Evolutionary conservation across 2,888 invertebrate species (phyloP), one percentile per base, ranked within the genome.

Genomic region (Drosophila anomelani): DNA sequence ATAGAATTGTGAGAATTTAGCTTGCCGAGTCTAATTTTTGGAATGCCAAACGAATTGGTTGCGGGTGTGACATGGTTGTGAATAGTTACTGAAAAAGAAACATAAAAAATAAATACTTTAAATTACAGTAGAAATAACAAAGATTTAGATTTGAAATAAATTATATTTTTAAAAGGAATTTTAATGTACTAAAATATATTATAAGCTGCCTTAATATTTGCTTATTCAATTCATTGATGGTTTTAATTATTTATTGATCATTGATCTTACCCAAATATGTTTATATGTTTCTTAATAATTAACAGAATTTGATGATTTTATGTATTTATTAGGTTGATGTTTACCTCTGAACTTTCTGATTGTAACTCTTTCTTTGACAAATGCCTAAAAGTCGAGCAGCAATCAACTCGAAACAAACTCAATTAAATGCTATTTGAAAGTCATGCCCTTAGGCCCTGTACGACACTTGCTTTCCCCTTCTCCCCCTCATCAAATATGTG

Each of bases 361-460:
- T 44, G 36, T 32, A 61, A 32, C 38, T 51, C 34, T 41, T 62
- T 34, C 49, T 26, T 20, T 43, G 41, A 41, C 34, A 36, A 66
- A 66, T 20, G 51, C 15, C 66, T 12, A 17, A 43, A 36, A n/a
- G 47, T n/a, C 26, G 12, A 39, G 51, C 54, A 54, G 67, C 73
- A 69, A 68, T 44, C 38, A 67, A 67, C 68, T 26, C 59, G 72
- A 76, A 63, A 69, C 63, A 74, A 63, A 69, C 53, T 80, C 74
- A 88, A 86, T 83, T 86, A 86, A 88, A 80, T 80, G 69, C 64
- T 59, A 75, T 76, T 83, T 74, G 73, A 85, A 73, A 77, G 79
- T 72, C 82, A 79, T 81, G 80, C 67, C 62, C 61, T 71, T 55
- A 53, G 58, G 44, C 55, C 43, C 56, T 36, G 39, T 56, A 20